These are phyloP conservation scores for Drosophila kuntzei DNA, from an alignment of 2,888 invertebrate genomes.

Conservation along the genomic window DNA sequence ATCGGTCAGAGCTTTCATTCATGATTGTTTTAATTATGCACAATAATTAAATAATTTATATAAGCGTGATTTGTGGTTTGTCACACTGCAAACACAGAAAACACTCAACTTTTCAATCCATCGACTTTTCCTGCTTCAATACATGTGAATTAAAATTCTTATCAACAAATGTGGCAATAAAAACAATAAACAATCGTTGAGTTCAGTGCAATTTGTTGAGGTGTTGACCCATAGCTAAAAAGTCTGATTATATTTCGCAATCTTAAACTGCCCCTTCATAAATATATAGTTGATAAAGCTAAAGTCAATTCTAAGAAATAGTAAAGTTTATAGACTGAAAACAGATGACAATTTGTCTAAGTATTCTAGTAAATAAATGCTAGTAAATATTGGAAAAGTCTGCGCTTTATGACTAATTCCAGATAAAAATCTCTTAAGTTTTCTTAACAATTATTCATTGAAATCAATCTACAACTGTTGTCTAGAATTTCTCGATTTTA, in stretches of 20 bases:
- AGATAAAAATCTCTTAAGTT: background rate
- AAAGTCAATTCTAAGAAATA: constrained; percentile 2
- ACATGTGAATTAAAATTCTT: background rate
- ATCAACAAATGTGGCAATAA: constrained; percentile 3
- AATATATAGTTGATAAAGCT: background rate
- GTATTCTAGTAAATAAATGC: background rate
- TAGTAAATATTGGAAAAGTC: background rate
- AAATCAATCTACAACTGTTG: constrained; percentile 4
- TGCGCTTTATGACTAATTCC: constrained; percentile 1
- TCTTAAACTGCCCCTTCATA: background rate
- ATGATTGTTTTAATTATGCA: constrained; percentile 8
- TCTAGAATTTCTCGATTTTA: background rate
- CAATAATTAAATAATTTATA: background rate
- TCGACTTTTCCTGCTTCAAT: background rate
- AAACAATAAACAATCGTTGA: constrained; percentile 1
- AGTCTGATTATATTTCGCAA: background rate
- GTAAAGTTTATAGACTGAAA: background rate
- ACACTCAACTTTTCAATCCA: background rate
- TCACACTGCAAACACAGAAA: background rate
- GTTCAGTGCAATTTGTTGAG: constrained; percentile 8
- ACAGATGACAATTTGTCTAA: constrained; percentile 6
- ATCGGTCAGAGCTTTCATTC: constrained; percentile 22
- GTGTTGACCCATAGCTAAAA: background rate
- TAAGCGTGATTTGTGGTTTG: background rate
- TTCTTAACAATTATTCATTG: background rate